Percentiles rank a stretch among this genome's conserved stretches.
Evolutionary conservation across 2,113 vertebrate species (phyloP).

Genomic region (Paratilapia polleni): DNA sequence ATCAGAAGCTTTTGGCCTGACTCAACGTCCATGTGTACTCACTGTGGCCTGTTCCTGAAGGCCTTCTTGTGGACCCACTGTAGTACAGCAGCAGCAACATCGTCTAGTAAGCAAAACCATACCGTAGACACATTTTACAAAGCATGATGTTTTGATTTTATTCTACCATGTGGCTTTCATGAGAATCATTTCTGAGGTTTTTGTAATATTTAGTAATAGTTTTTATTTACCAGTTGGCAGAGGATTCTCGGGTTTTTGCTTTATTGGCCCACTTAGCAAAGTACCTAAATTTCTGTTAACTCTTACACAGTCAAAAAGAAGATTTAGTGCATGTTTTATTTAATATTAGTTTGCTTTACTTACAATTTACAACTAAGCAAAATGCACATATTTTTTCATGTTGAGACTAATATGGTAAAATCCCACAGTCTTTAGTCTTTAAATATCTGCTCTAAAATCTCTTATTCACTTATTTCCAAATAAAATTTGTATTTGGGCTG

Average conservation of each 20-base stretch:
- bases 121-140: slow-evolving; percentile 11
- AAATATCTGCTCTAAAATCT: slow-evolving; percentile 35
- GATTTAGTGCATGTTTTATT: slow-evolving; percentile 3
- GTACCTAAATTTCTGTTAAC: slow-evolving; percentile 12
- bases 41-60: slow-evolving; percentile 34
- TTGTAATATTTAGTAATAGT: slow-evolving; percentile 13
- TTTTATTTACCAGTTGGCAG: slow-evolving; percentile 10
- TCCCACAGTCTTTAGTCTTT: slow-evolving; percentile 20
- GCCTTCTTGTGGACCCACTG: slow-evolving; percentile 11
- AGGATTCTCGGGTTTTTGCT: not conserved
- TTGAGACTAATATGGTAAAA: slow-evolving; percentile 12
- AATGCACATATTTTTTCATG: slow-evolving; percentile 24
- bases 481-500: slow-evolving; percentile 47
- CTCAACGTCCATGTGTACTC: slow-evolving; percentile 29
- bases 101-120: slow-evolving; percentile 28
- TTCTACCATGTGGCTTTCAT: slow-evolving; percentile 26
- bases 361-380: slow-evolving; percentile 8
- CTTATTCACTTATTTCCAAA: slow-evolving; percentile 44
- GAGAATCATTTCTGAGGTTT: slow-evolving; percentile 18
- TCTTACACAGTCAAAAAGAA: slow-evolving; percentile 6
- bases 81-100: slow-evolving; percentile 6
- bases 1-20: slow-evolving; percentile 67
- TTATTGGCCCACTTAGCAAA: slow-evolving; percentile 11
- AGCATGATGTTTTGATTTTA: slow-evolving; percentile 37
- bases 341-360: slow-evolving; percentile 15